These are phyloP conservation scores for Monopis laevigella DNA, from an alignment of 2,888 invertebrate species.

Conservation along the genomic window DNA sequence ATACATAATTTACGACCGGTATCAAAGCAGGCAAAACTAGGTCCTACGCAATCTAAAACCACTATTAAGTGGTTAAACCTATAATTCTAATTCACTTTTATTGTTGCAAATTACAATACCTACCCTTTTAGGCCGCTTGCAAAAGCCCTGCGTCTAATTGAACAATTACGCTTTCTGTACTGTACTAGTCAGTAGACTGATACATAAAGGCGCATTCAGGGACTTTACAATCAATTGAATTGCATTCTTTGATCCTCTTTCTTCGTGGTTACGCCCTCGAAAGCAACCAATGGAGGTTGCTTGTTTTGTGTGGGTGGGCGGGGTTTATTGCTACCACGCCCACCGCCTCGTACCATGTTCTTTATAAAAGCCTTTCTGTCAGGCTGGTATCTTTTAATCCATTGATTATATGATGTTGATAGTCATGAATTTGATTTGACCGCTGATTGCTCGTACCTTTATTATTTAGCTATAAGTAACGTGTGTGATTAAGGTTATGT, in stretches of 20 bases:
- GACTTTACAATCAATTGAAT: slow-evolving; percentile 42
- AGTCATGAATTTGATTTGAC: neutral
- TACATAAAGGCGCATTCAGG: slow-evolving; percentile 41
- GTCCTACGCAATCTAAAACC: neutral
- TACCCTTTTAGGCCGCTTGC: slow-evolving; percentile 12
- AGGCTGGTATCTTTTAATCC: slow-evolving; percentile 2
- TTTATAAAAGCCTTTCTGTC: slow-evolving; percentile 1
- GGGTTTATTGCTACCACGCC: slow-evolving; percentile 29
- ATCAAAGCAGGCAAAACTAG: neutral
- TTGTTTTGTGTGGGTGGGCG: slow-evolving; percentile 33
- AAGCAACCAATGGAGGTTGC: slow-evolving; percentile 37
- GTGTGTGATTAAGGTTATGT: no score
- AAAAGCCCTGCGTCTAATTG: slow-evolving; percentile 28
- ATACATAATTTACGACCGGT: neutral
- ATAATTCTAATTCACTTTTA: slow-evolving; percentile 16
- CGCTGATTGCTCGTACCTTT: slow-evolving; percentile 2
- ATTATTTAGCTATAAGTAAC: no score
- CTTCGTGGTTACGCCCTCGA: slow-evolving; percentile 31
- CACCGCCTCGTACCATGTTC: slow-evolving; percentile 32
- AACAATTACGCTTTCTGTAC: slow-evolving; percentile 34
- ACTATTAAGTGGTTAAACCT: neutral
- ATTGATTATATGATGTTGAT: neutral
- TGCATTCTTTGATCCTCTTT: slow-evolving; percentile 28
- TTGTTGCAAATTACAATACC: slow-evolving; percentile 18
- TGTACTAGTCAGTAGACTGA: no score